Base-by-base conservation (phyloP, 2,113 vertebrate species). In the Puntigrus tetrazona region DNA sequence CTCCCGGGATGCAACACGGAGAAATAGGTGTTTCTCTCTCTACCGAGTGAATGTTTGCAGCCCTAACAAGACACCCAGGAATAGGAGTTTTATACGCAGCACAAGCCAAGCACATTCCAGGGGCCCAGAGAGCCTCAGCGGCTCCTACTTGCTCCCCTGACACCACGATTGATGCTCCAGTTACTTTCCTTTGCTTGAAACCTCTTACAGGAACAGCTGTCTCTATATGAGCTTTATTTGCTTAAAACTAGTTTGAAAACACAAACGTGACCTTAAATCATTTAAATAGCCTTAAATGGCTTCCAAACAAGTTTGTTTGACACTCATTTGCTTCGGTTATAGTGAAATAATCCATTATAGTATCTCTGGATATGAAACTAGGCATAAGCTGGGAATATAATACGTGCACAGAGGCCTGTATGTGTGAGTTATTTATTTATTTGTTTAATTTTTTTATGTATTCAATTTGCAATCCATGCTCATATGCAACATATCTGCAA, bases 21-120 rank as follows among this genome's bases (percentile, higher is more conserved):
- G 43, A 69, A 86, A 76, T 78, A 84, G 79, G 86, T 85, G 65
- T 83, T 55, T 82, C 81, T 78, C 57, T 76, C 74, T 78, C 74
- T 47, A 85, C 80, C 47, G 41, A 73, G 52, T 9, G 80, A 78
- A 74, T 80, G 75, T 86, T 85, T 85, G 81, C 78, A 82, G 86
- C 85, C 57, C 79, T 89, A 88, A 90, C 88, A 88, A 87, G 85
- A 87, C 88, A 88, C 88, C 55, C 82, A 87, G 83, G 85, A 89
- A 85, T 90, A 88, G 74, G 75, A 82, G 59, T 80, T 86, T 83
- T 73, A 78, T 82, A 86, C 84, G 25, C 86, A 84, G 84, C 78
- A 84, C 84, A 69, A 87, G 74, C 81, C 81, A 78, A 89, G 86
- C 86, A 88, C 78, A 84, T 88, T 88, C 82, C n/a, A 13, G 38